Base-by-base conservation (phyloP, 2,888 invertebrate species). In the Drosophila subquinaria region DNA sequence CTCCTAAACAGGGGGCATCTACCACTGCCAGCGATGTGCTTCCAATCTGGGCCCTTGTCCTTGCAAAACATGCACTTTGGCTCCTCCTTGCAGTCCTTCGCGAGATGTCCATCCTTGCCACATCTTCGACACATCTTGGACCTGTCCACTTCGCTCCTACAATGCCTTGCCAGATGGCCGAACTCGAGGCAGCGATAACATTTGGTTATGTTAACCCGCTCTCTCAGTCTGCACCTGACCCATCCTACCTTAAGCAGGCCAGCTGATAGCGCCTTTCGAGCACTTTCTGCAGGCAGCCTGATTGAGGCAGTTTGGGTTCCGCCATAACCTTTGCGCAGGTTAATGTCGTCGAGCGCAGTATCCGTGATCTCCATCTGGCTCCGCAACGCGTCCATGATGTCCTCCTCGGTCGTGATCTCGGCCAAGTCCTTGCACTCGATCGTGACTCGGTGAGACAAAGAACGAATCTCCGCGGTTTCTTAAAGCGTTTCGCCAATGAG, bases 171-270 rank as follows among this genome's bases (percentile, higher is more conserved):
- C 2, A 36, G 11, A 9, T 52, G 52, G 13, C 52, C 52, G 8
- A 52, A 36, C 23, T 38, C 52, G 13, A 38, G 52, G 38, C 52
- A 52, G 8, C 52, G 23, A 23, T 13, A 52, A 11, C 52, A 52
- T 13, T 23, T 17, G 1, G 52, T 52, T 2, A 52, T 10, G 15
- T 4, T 11, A 4, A 52, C n/a, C 15, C 52, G 36, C 36, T 52
- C 52, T 3, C 38, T 20, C 10, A 52, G 52, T 38, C 52, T 52
- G 23, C 35, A 23, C 8, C 20, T 36, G 11, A 52, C 36, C 52
- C 52, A 51, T 2, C 51, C 45, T 2, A 45, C 23, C 13, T 13
- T 45, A 13, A 45, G 5, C 23, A 13, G 11, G 10, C 43, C 43
- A 2, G 1, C 15, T 20, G 15, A 10, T 20, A 43, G 43, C 20